Evolutionary conservation across 1,140 invertebrate genomes (phyloP).

Genomic region (Zaprionus gabonicus): DNA sequence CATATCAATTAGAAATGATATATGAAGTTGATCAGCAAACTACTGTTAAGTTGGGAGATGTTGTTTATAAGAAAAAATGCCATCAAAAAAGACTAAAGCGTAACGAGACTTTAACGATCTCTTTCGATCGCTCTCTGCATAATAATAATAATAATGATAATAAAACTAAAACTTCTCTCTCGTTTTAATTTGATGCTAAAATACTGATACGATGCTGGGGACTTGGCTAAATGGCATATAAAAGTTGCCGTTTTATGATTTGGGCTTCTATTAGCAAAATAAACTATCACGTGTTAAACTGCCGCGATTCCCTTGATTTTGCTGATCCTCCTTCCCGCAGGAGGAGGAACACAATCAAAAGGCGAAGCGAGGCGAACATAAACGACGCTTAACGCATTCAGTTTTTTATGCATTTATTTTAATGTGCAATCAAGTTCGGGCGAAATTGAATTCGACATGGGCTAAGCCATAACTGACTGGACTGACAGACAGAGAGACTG

Average conservation of each 20-base stretch:
- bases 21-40: slow-evolving; percentile 38
- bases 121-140: slow-evolving; percentile 4
- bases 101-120: slow-evolving; percentile 38
- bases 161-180: slow-evolving; percentile 25
- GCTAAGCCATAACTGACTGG: too few relatives aligned
- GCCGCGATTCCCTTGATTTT: not conserved
- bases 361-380: not conserved
- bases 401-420: slow-evolving; percentile 51
- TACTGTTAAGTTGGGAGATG: slow-evolving; percentile 44
- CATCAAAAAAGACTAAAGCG: slow-evolving; percentile 32
- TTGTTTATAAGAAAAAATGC: slow-evolving; percentile 25
- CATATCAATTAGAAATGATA: slow-evolving; percentile 30
- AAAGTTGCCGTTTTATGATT: slow-evolving; percentile 76
- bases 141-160: slow-evolving; percentile 8
- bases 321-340: slow-evolving; percentile 16
- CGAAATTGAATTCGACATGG: slow-evolving; percentile 1
- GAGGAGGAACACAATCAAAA: slow-evolving; percentile 26
- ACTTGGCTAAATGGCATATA: slow-evolving; percentile 63
- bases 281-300: slow-evolving; percentile 79
- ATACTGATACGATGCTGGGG: slow-evolving; percentile 62
- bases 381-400: slow-evolving; percentile 7
- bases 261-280: slow-evolving; percentile 76
- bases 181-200: slow-evolving; percentile 77
- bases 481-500: slow-evolving; percentile 10
- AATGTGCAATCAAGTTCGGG: slow-evolving; percentile 11